A percentile compares a stretch with the other conserved stretches of the same genome.
phyloP scores from a whole-genome alignment of 2,797 vertebrate species.

The Vireo griseus region DNA sequence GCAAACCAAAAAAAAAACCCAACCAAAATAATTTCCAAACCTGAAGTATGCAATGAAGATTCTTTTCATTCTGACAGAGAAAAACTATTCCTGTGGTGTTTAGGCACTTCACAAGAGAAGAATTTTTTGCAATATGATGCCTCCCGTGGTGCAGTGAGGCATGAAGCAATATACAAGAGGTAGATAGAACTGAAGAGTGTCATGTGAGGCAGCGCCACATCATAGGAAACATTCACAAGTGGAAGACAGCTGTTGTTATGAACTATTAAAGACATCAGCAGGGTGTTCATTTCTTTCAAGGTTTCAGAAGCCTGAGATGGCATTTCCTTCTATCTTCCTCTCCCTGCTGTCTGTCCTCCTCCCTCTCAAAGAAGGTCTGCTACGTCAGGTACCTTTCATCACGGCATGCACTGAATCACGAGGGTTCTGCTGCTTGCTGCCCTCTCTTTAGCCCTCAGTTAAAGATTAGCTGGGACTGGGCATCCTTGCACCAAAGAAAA shows the following conservation, averaged over 20 bases:
- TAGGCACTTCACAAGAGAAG: neutral
- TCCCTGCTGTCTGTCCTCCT: neutral
- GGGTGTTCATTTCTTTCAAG: conserved; percentile 12
- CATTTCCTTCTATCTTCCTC: neutral
- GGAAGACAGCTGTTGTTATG: conserved; percentile 44
- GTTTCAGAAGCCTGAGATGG: neutral
- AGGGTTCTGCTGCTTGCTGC: neutral
- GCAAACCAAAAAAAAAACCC: neutral
- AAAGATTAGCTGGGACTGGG: neutral
- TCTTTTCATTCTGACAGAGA: neutral
- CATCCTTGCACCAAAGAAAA: neutral
- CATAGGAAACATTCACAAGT: neutral
- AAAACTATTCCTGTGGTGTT: neutral
- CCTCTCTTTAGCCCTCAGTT: neutral
- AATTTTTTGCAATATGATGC: neutral
- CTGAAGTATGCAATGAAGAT: neutral
- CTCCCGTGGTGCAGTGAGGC: conserved; percentile 7
- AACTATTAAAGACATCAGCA: conserved; percentile 31
- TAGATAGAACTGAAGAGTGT: conserved; percentile 3
- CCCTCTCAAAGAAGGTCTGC: neutral
- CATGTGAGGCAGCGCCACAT: neutral
- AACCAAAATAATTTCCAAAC: neutral
- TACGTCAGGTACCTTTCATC: neutral
- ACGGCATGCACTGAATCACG: neutral
- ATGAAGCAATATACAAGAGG: neutral